Percentiles rank a stretch among this genome's conserved stretches.
phyloP scores from a whole-genome alignment of 1,140 invertebrate genomes.

The Diorhabda sublineata region DNA sequence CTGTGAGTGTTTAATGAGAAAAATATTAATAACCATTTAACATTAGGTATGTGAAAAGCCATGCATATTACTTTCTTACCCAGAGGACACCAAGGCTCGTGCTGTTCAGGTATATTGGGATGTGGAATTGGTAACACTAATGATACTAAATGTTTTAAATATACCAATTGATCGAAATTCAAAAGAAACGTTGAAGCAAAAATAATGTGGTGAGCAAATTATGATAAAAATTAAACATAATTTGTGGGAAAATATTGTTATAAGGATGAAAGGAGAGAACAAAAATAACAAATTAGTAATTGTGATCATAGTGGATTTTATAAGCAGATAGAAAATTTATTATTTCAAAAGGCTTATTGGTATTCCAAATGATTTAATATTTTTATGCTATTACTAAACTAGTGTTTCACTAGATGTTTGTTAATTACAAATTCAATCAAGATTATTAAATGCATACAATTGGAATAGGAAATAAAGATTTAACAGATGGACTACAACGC shows the following conservation, averaged over 20 bases:
- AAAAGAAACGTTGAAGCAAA: constrained; percentile 21
- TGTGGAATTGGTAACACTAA: constrained; percentile 77
- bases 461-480: no score
- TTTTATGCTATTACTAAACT: no score
- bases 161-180: constrained; percentile 37
- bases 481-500: no score
- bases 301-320: background rate
- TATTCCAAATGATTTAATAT: no score
- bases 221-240: constrained; percentile 30
- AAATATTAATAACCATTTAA: background rate
- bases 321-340: background rate
- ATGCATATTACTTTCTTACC: constrained; percentile 54
- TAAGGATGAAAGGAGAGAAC: constrained; percentile 6
- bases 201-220: constrained; percentile 26
- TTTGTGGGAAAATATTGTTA: constrained; percentile 4
- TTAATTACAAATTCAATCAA: no score
- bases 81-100: constrained; percentile 80
- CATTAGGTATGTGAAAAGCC: background rate
- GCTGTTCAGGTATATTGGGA: constrained; percentile 78
- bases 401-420: no score
- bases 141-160: constrained; percentile 49
- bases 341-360: no score
- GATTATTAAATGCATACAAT: no score
- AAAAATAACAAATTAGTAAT: constrained; percentile 14
- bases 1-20: background rate